Percentiles rank a stretch among this genome's conserved stretches.
Evolutionary conservation across 2,888 invertebrate species (phyloP).

Genomic region (Hartigia nigra): DNA sequence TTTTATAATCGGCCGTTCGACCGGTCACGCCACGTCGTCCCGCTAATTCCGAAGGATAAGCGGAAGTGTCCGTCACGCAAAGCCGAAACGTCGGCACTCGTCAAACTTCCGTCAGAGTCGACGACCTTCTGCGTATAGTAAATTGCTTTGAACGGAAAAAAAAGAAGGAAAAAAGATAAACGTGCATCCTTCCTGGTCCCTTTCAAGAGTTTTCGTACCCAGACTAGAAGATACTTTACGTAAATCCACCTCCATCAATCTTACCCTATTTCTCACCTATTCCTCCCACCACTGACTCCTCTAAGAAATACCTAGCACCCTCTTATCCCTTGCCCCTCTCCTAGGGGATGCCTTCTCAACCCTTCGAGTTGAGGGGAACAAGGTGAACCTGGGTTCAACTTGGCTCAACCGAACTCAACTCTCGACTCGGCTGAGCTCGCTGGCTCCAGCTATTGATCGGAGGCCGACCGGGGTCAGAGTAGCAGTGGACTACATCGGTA

Average conservation of each 20-base stretch:
- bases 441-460: conserved; percentile 64
- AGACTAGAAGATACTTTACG: background rate
- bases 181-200: background rate
- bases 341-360: background rate
- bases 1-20: background rate
- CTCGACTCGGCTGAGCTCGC: conserved; percentile 55
- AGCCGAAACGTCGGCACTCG: background rate
- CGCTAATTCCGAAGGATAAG: background rate
- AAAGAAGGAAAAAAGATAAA: background rate
- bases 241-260: background rate
- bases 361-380: conserved; percentile 14
- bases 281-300: background rate
- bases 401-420: conserved; percentile 47
- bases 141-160: background rate
- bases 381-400: conserved; percentile 29
- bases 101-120: background rate
- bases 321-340: background rate
- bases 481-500: conserved; percentile 61
- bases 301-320: background rate
- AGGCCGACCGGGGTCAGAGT: conserved; percentile 64
- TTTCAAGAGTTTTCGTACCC: background rate
- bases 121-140: background rate
- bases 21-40: background rate
- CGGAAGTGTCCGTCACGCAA: background rate
- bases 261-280: background rate